Base-by-base conservation (phyloP, 2,113 vertebrate genomes). In the Takifugu flavidus region DNA sequence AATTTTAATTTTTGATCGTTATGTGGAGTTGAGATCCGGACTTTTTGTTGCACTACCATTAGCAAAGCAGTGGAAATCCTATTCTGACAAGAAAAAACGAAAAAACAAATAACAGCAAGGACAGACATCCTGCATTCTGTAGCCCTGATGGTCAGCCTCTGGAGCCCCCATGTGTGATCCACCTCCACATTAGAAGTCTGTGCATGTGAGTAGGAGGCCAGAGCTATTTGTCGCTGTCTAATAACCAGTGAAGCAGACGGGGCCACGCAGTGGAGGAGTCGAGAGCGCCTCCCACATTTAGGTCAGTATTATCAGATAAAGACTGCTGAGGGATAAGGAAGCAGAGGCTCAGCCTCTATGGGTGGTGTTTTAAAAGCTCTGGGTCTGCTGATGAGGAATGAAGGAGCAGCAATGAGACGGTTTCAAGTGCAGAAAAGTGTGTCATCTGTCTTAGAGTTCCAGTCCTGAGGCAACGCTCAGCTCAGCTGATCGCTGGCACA, bases 361-460 rank as follows among this genome's bases (percentile, higher is more conserved):
- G 49, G 44, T 10, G 4, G 43, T 56, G 57, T 56, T 70, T 26
- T 45, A 39, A 45, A 20, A 34, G 59, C 50, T 46, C 43, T 1
- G 5, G 67, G 6, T 39, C 34, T 39, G 34, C 5, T 0, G 10
- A 54, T 51, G 68, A 45, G 56, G 52, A 45, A 56, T 39, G 34
- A 39, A 10, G 34, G 29, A 73, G 45, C 59, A 28, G 42, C 39
- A 52, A 67, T 49, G 26, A 74, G 58, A 49, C 60, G 13, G 65
- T 53, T 53, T 61, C 60, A 65, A 69, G 56, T 2, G 34, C 42
- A 53, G 65, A 49, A 61, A 67, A 72, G 59, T 52, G 59, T 68
- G 59, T 72, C 68, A 72, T 72, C 67, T 77, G 50, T 65, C 56
- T 65, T 14, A 2, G 56, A 39, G 62, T 44, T 59, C 55, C 50